A percentile compares a stretch with the other conserved stretches of the same genome.
These are phyloP conservation scores for Indicator maculatus DNA, from an alignment of 2,113 vertebrate genomes.

Conservation along the genomic window DNA sequence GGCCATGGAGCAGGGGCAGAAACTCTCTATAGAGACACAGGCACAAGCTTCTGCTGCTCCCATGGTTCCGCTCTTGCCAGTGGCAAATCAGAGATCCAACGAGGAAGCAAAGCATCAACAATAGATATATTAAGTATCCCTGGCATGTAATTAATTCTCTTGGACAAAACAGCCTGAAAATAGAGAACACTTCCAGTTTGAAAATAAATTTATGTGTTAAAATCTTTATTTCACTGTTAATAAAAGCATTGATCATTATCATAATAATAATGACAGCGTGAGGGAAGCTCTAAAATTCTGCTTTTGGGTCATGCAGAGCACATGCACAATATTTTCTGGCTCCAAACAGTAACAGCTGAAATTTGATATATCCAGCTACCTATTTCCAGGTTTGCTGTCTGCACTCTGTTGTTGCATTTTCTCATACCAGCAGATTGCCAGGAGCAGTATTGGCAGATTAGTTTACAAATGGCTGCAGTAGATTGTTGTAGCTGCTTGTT, in stretches of 20 bases:
- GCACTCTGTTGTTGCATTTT: not conserved
- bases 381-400: not conserved
- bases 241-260: not conserved
- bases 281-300: not conserved
- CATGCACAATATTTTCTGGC: not conserved
- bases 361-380: not conserved
- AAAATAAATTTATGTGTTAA: not conserved
- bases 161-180: not conserved
- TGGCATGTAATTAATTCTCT: not conserved
- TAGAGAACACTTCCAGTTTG: not conserved
- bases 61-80: not conserved
- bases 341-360: not conserved
- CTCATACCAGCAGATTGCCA: not conserved
- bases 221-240: not conserved
- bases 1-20: not conserved
- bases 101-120: not conserved
- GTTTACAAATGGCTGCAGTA: conserved; percentile 22
- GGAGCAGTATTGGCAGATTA: not conserved
- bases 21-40: not conserved
- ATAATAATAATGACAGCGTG: not conserved
- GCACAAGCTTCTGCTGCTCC: not conserved
- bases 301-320: not conserved
- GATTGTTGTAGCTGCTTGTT: not conserved
- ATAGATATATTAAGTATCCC: not conserved
- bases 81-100: not conserved